Percentiles rank a stretch among this genome's conserved stretches.
These are phyloP conservation scores for Rattus norvegicus DNA, from an alignment of 2,113 vertebrate species.

Conservation along the genomic window GRCr8 NC_086031.1:54848001-54848500, in stretches of 20 bases:
- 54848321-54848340: not conserved
- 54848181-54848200: not conserved
- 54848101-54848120: not conserved
- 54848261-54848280: not conserved
- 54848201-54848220: not conserved
- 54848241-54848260: not conserved
- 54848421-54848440: not conserved
- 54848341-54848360: not conserved
- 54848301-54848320: no score
- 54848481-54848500: not conserved
- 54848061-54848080: not conserved
- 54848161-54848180: not conserved
- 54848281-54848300: not conserved
- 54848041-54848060: not conserved
- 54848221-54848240: not conserved
- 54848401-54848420: not conserved
- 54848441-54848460: not conserved
- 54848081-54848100: not conserved
- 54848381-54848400: not conserved
- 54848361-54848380: not conserved
- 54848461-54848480: not conserved
- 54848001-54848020: not conserved
- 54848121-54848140: not conserved
- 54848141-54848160: not conserved
- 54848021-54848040: not conserved